Evolutionary conservation across 2,888 invertebrate genomes (phyloP).

Genomic region (Ypsolopha scabrella): DNA sequence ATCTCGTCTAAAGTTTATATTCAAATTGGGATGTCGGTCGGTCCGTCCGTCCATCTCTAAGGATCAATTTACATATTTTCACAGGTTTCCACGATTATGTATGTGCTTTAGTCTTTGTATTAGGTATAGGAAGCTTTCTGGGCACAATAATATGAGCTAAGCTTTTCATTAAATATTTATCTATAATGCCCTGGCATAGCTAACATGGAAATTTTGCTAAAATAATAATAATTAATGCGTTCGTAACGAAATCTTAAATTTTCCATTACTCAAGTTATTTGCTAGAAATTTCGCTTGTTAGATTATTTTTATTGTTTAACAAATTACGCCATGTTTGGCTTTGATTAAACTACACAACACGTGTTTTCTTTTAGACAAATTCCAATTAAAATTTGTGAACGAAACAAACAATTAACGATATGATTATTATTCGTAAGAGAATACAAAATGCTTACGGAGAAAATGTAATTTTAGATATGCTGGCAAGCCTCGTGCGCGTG

Average conservation of each 20-base stretch:
- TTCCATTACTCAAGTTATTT: too few species aligned
- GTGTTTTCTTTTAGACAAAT: background rate
- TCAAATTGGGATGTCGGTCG: conserved; percentile 60
- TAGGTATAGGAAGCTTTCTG: background rate
- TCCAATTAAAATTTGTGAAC: conserved; percentile 3
- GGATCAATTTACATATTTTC: conserved; percentile 70
- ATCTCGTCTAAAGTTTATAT: conserved; percentile 61
- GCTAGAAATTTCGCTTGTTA: too few species aligned
- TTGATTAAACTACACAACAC: background rate
- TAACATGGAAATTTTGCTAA: too few species aligned
- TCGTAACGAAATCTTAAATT: too few species aligned
- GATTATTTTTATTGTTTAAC: too few species aligned
- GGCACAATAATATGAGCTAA: background rate
- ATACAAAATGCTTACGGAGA: conserved; percentile 2
- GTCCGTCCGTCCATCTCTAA: conserved; percentile 61
- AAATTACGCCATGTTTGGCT: background rate
- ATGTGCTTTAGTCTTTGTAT: conserved; percentile 31
- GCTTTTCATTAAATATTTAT: too few species aligned
- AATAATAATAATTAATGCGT: too few species aligned
- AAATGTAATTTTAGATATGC: background rate
- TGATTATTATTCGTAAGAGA: background rate
- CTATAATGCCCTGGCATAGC: too few species aligned
- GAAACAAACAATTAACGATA: conserved; percentile 3
- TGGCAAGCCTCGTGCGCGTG: background rate
- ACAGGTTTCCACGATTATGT: conserved; percentile 60